Conservation (phyloP, 2,797 vertebrate species). For the Manis pentadactyla region DNA sequence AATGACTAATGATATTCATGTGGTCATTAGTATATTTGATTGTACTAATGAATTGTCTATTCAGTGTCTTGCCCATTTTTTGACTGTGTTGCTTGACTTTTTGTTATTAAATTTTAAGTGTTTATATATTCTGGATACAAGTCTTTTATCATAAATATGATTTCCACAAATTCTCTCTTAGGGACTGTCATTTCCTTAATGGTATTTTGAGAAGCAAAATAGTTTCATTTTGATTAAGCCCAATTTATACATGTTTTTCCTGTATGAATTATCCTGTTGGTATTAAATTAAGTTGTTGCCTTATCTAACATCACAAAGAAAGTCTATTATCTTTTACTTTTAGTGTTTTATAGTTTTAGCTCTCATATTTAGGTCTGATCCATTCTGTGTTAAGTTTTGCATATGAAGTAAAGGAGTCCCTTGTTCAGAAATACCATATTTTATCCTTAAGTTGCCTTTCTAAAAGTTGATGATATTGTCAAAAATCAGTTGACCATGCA, state of each 20-base stretch:
- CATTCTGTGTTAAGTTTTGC: not conserved
- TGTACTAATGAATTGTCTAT: not conserved
- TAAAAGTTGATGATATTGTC: not conserved
- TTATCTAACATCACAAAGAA: not conserved
- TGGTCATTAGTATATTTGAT: not conserved
- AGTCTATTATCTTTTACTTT: not conserved
- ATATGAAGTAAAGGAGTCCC: not conserved
- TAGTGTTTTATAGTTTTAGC: not conserved
- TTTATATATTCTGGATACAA: not conserved
- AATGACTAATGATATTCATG: not conserved
- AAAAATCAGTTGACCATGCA: not conserved
- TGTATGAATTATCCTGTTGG: not conserved
- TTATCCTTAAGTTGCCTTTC: not conserved
- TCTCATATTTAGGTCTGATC: not conserved
- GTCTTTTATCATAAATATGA: not conserved
- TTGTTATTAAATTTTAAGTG: not conserved
- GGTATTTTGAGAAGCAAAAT: not conserved
- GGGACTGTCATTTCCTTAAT: not conserved
- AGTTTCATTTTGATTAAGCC: not conserved
- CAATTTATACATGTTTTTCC: not conserved
- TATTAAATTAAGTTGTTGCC: not conserved
- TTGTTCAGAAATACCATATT: not conserved
- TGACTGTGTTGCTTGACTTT: not conserved
- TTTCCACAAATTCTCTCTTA: not conserved
- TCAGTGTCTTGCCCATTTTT: not conserved